phyloP scores from a whole-genome alignment of 2,113 vertebrate genomes.

The Notothenia coriiceps region DNA sequence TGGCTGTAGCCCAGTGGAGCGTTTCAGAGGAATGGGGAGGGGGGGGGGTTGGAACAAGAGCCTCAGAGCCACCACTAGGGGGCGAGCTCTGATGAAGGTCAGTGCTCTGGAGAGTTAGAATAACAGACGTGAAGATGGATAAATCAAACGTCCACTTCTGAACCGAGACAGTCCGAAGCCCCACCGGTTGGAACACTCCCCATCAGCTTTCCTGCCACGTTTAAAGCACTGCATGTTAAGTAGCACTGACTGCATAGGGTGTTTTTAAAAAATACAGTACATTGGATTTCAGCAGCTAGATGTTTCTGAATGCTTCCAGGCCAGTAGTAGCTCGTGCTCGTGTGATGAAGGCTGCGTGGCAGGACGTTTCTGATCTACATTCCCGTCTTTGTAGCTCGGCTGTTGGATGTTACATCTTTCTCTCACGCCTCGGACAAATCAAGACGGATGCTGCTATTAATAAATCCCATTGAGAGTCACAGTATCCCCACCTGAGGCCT shows the following conservation, averaged over 20 bases:
- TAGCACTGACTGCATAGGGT: conserved; percentile 67
- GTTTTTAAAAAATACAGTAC: conserved; percentile 63
- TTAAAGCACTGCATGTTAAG: conserved; percentile 53
- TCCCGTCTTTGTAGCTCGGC: conserved; percentile 45
- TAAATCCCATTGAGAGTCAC: conserved; percentile 32
- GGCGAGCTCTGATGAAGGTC: conserved; percentile 15
- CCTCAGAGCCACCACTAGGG: conserved; percentile 49
- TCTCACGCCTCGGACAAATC: conserved; percentile 36
- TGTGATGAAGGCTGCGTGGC: conserved; percentile 50
- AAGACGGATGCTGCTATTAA: conserved; percentile 54
- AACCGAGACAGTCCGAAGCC: conserved; percentile 16
- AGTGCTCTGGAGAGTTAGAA: conserved; percentile 17
- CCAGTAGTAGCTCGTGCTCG: conserved; percentile 40
- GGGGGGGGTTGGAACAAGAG: not conserved
- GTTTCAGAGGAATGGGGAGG: not conserved
- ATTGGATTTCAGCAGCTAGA: conserved; percentile 34
- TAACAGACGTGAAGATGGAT: conserved; percentile 6
- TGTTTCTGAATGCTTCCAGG: conserved; percentile 35
- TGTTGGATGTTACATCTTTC: conserved; percentile 52
- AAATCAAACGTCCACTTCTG: conserved; percentile 12
- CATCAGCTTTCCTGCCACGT: conserved; percentile 21
- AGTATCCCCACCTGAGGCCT: conserved; percentile 29
- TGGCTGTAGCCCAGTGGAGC: conserved; percentile 36
- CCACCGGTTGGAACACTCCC: not conserved
- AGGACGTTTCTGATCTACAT: conserved; percentile 49